Base-by-base conservation (phyloP, 1,140 invertebrate species). In the Procambarus clarkii region DNA sequence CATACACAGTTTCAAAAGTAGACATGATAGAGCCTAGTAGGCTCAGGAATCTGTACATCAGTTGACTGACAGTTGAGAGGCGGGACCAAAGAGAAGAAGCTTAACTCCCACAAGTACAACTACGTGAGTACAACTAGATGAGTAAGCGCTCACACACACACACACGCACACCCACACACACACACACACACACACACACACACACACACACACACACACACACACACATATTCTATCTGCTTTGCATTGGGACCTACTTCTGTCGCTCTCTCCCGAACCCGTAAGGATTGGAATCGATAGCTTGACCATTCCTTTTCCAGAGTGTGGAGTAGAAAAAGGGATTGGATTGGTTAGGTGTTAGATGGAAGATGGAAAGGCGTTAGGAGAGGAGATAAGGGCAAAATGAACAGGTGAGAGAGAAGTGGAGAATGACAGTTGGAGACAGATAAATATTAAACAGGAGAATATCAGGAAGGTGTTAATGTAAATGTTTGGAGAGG, bases 241-340 rank as follows among this genome's bases (percentile, higher is more conserved):
- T 86, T 86, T 86, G 78, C 76, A 78, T 86, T n/a, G 44, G 85
- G 76, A 44, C 50, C 34, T 46, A 21, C 58, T 69, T 83, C 60
- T 45, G 4, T 64, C 13, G 4, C 60, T 21, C 60, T 18, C 18
- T 64, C 60, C 18, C 60, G 1, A 64, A 4, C 18, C 60, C 4
- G 0, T 18, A 69, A 69, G 81, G 81, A 83, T 69, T 69, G 69
- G 34, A 69, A 69, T 71, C 54, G 76, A 77, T 74, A 78, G 34
- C 76, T 48, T 44, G 81, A 64, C 81, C 18, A 34, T 64, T 83
- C 69, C 81, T 44, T 83, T 54, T 54, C 7, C 11, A 15, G n/a
- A 4, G 34, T 24, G 21, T n/a, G 79, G 46, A 7, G 50, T 34
- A 34, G 54, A 34, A 48, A 82, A n/a, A 60, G 50, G 50, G 79